Base-by-base conservation (phyloP, 2,113 vertebrate species). In the Gila orcuttii region DNA sequence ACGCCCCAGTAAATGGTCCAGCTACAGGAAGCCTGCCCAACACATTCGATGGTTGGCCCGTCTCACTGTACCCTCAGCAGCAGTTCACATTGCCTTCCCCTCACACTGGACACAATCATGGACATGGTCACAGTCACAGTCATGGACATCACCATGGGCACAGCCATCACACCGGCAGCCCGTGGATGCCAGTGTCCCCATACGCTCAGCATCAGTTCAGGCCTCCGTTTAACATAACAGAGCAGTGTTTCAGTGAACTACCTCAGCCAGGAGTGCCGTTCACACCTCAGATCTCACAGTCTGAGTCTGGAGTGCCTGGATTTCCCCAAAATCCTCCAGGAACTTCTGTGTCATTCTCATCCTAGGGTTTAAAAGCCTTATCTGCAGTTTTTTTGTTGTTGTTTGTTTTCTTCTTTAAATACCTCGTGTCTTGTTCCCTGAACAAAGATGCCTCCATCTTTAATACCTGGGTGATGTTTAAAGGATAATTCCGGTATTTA, bases 21-120 rank as follows among this genome's bases (percentile, higher is more conserved):
- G 39, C 75, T 77, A 23, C 36, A 21, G 84, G 36, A 64, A 71
- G n/a, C 47, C 31, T 17, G 21, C 60, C 60, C 15, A 86, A 76
- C 79, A 86, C 69, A 57, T 59, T 87, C 15, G 85, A 92, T 23
- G 89, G 91, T 31, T 91, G 91, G 89, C 76, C 85, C 8, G 36
- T 89, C 28, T 86, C 85, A 23, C 19, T 60, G 15, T 88, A 86
- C 66, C 76, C 76, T 33, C 88, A 88, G 31, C 86, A 59, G 13
- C 47, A 74, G 47, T 31, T 64, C 60, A 50, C 62, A 19, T 42
- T 47, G 2, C 73, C 85, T 42, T 78, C 80, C 23, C 50, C 52
- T 50, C 31, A 66, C 21, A 42, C 79, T 17, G 73, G 64, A 47
- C 55, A 73, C 13, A n/a, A 39, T 9, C 74, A 77, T 7, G 73